These are phyloP conservation scores for Onchidella celtica DNA, from an alignment of 2,888 invertebrate genomes.

Conservation along the genomic window DNA sequence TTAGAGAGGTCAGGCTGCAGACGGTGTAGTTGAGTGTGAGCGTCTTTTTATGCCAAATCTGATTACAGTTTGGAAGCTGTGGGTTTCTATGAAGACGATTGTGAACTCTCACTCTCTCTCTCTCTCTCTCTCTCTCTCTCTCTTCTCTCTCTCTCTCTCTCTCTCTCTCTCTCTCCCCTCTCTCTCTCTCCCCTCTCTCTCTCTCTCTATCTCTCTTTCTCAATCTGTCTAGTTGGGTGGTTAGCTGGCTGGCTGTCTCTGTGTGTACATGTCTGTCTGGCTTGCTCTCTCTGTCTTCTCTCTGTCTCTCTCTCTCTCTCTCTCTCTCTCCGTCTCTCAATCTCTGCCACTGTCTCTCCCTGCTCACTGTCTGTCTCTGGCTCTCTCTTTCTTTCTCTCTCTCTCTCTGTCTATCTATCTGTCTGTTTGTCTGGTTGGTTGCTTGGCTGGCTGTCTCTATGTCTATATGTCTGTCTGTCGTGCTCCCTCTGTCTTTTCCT, in stretches of 20 bases:
- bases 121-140: constrained; percentile 27
- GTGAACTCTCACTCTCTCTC: neutral
- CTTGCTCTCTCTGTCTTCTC: neutral
- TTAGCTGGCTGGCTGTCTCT: neutral
- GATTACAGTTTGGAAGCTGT: too few relatives aligned
- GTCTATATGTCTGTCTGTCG: neutral
- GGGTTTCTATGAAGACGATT: too few relatives aligned
- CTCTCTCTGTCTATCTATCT: neutral
- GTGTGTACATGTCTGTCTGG: neutral
- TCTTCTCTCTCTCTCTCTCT: neutral
- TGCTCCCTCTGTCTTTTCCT: constrained; percentile 14
- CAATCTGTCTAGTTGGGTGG: too few relatives aligned
- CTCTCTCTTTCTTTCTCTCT: neutral
- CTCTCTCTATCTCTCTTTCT: neutral
- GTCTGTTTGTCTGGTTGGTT: neutral
- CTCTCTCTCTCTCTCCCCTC: neutral
- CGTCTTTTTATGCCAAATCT: too few relatives aligned
- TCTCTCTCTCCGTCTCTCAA: neutral
- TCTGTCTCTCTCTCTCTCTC: neutral
- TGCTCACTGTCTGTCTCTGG: neutral
- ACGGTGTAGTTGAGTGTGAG: too few relatives aligned
- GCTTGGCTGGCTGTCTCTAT: too few relatives aligned
- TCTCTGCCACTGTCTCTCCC: neutral
- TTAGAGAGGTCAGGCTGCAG: too few relatives aligned
- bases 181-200: neutral